These are phyloP conservation scores for Sebastes taczanowskii DNA, from an alignment of 2,797 vertebrate genomes.

Conservation along the genomic window DNA sequence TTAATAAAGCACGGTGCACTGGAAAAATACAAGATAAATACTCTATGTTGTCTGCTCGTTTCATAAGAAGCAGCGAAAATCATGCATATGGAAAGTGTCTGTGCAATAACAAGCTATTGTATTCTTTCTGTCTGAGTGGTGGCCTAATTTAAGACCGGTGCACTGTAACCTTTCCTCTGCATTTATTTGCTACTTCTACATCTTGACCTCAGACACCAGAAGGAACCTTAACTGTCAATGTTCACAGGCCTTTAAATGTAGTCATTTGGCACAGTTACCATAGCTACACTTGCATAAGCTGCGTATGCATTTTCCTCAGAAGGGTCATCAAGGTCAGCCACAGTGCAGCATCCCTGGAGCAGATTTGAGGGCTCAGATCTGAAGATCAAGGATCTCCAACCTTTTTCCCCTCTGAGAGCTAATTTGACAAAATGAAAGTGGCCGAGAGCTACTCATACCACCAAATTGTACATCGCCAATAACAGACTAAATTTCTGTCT, in stretches of 20 bases:
- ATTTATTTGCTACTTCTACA: not conserved
- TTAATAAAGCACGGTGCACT: not conserved
- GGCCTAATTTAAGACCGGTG: not conserved
- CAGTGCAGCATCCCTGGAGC: not conserved
- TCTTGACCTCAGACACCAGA: not conserved
- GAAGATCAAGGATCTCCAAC: not conserved
- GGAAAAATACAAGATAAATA: not conserved
- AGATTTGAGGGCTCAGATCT: not conserved
- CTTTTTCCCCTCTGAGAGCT: too few relatives aligned
- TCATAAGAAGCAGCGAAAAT: not conserved
- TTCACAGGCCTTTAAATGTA: not conserved
- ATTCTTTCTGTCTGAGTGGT: not conserved
- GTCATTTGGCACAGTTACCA: not conserved
- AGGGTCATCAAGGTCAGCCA: not conserved
- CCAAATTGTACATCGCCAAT: too few relatives aligned
- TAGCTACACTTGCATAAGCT: not conserved
- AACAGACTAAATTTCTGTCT: too few relatives aligned
- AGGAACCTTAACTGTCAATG: not conserved
- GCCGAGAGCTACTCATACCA: too few relatives aligned
- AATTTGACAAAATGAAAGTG: too few relatives aligned
- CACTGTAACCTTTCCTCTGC: not conserved
- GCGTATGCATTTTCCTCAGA: not conserved
- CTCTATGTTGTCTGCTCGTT: not conserved
- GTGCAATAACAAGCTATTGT: not conserved
- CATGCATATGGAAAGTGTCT: not conserved